Percentiles rank a stretch among this genome's conserved stretches.
Conservation (phyloP, 1,140 invertebrate genomes). For the Bilobella aurantiaca region DNA sequence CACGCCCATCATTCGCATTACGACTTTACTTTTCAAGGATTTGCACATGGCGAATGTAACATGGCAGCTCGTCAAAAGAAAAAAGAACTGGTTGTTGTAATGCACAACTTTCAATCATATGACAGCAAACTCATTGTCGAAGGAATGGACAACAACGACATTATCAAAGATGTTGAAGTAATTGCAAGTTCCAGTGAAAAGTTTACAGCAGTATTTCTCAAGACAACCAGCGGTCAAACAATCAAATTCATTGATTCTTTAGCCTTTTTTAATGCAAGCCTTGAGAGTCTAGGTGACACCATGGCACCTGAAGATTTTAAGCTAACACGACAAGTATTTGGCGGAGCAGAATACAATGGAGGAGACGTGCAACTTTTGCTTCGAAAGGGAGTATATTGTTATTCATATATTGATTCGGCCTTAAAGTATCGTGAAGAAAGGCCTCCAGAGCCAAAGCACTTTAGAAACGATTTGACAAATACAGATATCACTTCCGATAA, state of each 20-base stretch:
- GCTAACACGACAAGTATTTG: not conserved
- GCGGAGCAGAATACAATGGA: not conserved
- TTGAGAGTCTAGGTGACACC: not conserved
- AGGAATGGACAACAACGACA: not conserved
- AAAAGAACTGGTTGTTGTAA: not conserved
- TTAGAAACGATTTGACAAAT: conserved; percentile 2
- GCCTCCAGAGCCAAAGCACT: not conserved
- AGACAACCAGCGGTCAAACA: not conserved
- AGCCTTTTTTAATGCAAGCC: not conserved
- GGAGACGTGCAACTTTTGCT: not conserved
- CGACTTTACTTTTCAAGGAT: not conserved
- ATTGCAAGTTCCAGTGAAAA: conserved; percentile 6
- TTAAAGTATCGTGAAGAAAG: not conserved
- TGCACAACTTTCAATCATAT: conserved; percentile 12
- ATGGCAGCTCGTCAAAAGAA: not conserved
- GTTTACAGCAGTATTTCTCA: not conserved
- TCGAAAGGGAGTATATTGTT: conserved; percentile 9
- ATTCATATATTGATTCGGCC: not conserved
- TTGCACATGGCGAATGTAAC: conserved; percentile 11
- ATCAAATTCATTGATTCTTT: conserved; percentile 14
- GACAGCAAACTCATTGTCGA: conserved; percentile 8
- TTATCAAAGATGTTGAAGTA: not conserved
- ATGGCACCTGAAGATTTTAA: not conserved
- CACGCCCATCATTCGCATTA: not conserved
- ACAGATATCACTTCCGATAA: conserved; percentile 15